A percentile compares a stretch with the other conserved stretches of the same genome.
These are phyloP conservation scores for Pygoscelis antarcticus DNA, from an alignment of 2,113 vertebrate species.

Conservation along the genomic window DNA sequence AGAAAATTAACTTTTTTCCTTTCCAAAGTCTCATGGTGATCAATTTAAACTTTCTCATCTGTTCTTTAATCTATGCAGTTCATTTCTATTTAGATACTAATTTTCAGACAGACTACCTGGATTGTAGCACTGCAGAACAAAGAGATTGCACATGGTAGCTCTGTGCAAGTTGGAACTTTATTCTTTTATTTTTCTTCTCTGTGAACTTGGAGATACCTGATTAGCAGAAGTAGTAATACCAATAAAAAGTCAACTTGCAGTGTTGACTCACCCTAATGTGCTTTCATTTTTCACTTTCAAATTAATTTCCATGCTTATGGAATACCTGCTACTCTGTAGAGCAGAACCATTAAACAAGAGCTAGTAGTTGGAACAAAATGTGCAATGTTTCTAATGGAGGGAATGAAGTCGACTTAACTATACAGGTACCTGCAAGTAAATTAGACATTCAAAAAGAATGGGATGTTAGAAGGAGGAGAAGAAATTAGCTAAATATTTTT, in stretches of 20 bases:
- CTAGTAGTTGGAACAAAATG: neutral
- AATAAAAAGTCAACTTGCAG: neutral
- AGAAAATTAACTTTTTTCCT: neutral
- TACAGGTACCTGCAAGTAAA: neutral
- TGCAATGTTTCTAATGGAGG: neutral
- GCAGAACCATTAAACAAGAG: neutral
- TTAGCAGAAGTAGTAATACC: neutral
- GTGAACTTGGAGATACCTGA: neutral
- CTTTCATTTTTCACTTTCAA: neutral
- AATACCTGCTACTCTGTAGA: neutral
- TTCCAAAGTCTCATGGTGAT: neutral
- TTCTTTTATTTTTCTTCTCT: neutral
- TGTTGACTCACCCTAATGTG: neutral
- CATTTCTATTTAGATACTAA: neutral
- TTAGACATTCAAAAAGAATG: neutral
- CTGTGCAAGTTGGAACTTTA: neutral
- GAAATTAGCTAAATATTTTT: neutral
- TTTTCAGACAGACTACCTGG: neutral
- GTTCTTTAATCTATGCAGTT: neutral
- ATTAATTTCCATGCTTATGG: neutral
- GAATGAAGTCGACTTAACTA: neutral
- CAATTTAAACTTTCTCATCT: neutral
- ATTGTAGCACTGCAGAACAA: neutral
- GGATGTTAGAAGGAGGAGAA: neutral
- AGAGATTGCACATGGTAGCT: neutral